These are phyloP conservation scores for Exaiptasia diaphana DNA, from an alignment of 64 coral and sea anemone genomes.

Conservation along the genomic window DNA sequence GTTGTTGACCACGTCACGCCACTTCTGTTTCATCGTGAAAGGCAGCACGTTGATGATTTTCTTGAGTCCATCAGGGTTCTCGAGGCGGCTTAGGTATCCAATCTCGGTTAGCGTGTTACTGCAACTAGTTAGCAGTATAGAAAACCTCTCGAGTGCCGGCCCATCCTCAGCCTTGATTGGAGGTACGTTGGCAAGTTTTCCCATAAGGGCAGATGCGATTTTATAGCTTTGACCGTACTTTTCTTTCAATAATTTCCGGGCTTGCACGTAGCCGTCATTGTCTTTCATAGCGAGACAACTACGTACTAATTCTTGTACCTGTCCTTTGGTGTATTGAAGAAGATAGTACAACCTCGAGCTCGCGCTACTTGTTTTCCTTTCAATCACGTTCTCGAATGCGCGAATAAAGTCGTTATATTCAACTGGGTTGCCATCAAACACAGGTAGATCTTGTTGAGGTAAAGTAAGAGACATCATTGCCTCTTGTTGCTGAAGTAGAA, in stretches of 20 bases:
- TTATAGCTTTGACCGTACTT: constrained; percentile 35
- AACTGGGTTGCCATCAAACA: constrained; percentile 8
- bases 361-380: constrained; percentile 29
- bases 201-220: constrained; percentile 19
- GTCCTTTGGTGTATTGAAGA: constrained; percentile 25
- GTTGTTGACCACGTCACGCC: constrained; percentile 7
- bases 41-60: constrained; percentile 25
- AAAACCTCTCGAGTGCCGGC: constrained; percentile 17
- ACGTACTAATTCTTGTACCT: constrained; percentile 26
- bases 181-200: not conserved
- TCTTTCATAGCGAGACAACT: constrained; percentile 23
- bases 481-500: constrained; percentile 2
- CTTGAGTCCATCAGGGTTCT: constrained; percentile 14
- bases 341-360: constrained; percentile 49
- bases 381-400: constrained; percentile 23
- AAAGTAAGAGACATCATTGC: not conserved
- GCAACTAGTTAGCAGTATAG: constrained; percentile 43
- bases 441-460: not conserved
- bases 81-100: constrained; percentile 27
- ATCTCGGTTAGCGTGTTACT: constrained; percentile 43
- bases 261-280: constrained; percentile 6
- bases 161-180: constrained; percentile 20
- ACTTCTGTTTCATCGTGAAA: not conserved
- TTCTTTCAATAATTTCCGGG: not conserved
- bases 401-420: constrained; percentile 11